phyloP scores from a whole-genome alignment of 2,113 vertebrate genomes.

The Notarius lentiginosus region DNA sequence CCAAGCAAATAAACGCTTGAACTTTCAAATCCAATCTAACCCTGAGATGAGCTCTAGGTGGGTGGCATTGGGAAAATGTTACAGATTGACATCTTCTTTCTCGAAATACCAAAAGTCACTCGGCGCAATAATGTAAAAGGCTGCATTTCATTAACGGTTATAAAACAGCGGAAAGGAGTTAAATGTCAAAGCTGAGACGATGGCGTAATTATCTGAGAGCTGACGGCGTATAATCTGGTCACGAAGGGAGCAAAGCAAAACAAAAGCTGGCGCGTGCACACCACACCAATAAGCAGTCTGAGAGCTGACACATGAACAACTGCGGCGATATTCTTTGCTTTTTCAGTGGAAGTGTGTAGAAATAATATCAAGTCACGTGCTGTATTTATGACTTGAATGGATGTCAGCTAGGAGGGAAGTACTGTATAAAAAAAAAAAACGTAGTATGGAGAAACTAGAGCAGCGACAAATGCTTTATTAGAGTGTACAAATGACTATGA shows the following conservation, averaged over 20 bases:
- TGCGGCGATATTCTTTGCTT: too few species aligned
- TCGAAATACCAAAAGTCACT: slow-evolving; percentile 38
- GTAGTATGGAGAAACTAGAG: neutral
- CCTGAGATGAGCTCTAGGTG: slow-evolving; percentile 40
- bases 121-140: neutral
- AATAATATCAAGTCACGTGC: neutral
- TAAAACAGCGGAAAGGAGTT: neutral
- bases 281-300: neutral
- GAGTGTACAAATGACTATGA: neutral
- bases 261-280: neutral
- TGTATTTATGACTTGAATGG: neutral
- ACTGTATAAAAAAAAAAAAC: neutral
- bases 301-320: neutral
- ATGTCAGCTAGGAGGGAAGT: neutral
- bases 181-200: slow-evolving; percentile 43
- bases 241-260: neutral
- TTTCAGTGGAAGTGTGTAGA: neutral
- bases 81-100: slow-evolving; percentile 32
- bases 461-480: neutral
- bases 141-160: slow-evolving; percentile 36
- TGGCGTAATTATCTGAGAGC: slow-evolving; percentile 26
- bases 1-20: slow-evolving; percentile 52
- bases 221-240: neutral
- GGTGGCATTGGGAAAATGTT: slow-evolving; percentile 38
- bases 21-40: slow-evolving; percentile 55